These are phyloP conservation scores for Protobothrops flavoviridis DNA, from an alignment of 2,113 vertebrate genomes.

Conservation along the genomic window DNA sequence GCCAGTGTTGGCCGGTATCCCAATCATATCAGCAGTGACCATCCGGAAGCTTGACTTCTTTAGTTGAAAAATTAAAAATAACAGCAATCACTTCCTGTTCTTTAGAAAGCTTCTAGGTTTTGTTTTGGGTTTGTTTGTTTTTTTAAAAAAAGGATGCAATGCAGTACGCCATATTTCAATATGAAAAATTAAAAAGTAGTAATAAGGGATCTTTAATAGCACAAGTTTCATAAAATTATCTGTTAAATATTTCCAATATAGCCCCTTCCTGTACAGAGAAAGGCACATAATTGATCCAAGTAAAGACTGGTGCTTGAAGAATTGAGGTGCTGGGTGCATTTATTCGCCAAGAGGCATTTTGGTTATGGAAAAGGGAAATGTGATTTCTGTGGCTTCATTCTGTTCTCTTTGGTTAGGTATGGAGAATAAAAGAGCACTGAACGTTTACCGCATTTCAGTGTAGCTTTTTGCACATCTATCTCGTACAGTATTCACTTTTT, in stretches of 20 bases:
- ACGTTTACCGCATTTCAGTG: neutral
- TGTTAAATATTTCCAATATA: neutral
- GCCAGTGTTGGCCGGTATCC: neutral
- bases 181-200: neutral
- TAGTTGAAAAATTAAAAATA: neutral
- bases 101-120: neutral
- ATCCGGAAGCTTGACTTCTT: neutral
- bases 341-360: neutral
- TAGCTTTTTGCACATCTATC: neutral
- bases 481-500: neutral
- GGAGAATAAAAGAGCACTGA: neutral
- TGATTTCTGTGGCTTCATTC: neutral
- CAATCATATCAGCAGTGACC: neutral
- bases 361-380: neutral
- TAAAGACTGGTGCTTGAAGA: neutral
- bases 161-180: neutral
- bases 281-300: neutral
- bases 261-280: neutral
- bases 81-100: neutral
- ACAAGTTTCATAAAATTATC: neutral
- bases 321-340: neutral
- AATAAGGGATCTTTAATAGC: neutral
- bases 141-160: neutral
- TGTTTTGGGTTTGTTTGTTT: neutral
- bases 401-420: neutral